Evolutionary conservation across 2,888 invertebrate species (phyloP), one percentile per base, ranked within the genome.

Genomic region (Muschampia plurimacula): DNA sequence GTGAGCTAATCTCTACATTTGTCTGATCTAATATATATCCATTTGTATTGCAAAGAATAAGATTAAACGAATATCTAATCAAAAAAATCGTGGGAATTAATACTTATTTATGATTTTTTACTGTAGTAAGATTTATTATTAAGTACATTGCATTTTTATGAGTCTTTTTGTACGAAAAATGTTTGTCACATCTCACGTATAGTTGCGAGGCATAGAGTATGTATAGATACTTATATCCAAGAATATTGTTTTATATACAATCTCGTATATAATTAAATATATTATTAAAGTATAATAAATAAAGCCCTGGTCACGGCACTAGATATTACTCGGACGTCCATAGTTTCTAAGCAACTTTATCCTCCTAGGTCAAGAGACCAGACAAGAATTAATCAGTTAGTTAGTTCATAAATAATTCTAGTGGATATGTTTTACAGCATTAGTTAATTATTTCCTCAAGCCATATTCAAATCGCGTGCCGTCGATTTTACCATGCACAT

Each of bases 401-500:
- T n/a, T 6, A 55, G 28, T 69, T 69, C 6, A 69, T 63, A 52
- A 69, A 63, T 69, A 69, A 39, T 62, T 52, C 49, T 5, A 69
- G 28, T n/a, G 55, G 12, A 59, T 70, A 46, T 64, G n/a, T 65
- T 66, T 66, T 28, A 60, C 46, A 66, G 39, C 39, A 59, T 15
- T 49, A 46, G 28, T 52, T 72, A 67, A 52, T 67, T 62, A 62
- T 62, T 62, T 44, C 49, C 32, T 64, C 32, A 39, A 66, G 46
- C 15, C n/a, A 44, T 67, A 72, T 72, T 67, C 72, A 55, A 67
- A 72, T 41, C 52, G 67, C 52, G 66, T 72, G 62, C 41, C 55
- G 55, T 10, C 7, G 60, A 52, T 52, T 57, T 62, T 60, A 67
- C 49, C 39, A 52, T 67, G 60, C 66, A 62, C 52, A 28, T 60